Evolutionary conservation across 2,113 vertebrate species (phyloP).

Genomic region (Brachirus orientalis): DNA sequence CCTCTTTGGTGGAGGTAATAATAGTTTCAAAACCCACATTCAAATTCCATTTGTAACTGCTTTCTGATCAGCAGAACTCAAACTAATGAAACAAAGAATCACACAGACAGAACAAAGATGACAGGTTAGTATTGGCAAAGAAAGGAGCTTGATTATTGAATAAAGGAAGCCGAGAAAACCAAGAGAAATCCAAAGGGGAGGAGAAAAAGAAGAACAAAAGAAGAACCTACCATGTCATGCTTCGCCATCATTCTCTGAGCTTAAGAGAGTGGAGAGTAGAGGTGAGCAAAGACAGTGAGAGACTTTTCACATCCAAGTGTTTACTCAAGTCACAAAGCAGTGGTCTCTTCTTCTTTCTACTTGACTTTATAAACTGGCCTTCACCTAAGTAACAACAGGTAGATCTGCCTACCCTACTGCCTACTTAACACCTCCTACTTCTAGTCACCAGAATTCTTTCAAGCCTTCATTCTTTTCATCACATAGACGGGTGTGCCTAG

Average conservation of each 20-base stretch:
- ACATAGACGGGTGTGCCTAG: slow-evolving; percentile 43
- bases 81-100: too few species aligned
- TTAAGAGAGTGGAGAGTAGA: slow-evolving; percentile 16
- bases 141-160: too few species aligned
- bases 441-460: neutral
- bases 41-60: too few species aligned
- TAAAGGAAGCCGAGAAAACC: too few species aligned
- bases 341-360: slow-evolving; percentile 9
- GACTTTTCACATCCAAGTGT: slow-evolving; percentile 32
- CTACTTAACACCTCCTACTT: slow-evolving; percentile 37
- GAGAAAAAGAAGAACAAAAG: neutral
- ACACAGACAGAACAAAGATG: too few species aligned
- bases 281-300: slow-evolving; percentile 32
- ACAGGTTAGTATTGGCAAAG: too few species aligned
- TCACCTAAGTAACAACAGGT: slow-evolving; percentile 25
- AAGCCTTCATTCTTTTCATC: slow-evolving; percentile 42
- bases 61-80: too few species aligned
- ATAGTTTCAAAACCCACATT: too few species aligned
- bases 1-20: too few species aligned
- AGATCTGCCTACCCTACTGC: slow-evolving; percentile 1
- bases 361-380: slow-evolving; percentile 22
- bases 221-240: slow-evolving; percentile 63
- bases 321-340: slow-evolving; percentile 18
- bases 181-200: neutral
- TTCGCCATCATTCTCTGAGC: slow-evolving; percentile 69